Evolutionary conservation across 2,888 invertebrate genomes (phyloP).

Genomic region (Oligia fasciuncula): DNA sequence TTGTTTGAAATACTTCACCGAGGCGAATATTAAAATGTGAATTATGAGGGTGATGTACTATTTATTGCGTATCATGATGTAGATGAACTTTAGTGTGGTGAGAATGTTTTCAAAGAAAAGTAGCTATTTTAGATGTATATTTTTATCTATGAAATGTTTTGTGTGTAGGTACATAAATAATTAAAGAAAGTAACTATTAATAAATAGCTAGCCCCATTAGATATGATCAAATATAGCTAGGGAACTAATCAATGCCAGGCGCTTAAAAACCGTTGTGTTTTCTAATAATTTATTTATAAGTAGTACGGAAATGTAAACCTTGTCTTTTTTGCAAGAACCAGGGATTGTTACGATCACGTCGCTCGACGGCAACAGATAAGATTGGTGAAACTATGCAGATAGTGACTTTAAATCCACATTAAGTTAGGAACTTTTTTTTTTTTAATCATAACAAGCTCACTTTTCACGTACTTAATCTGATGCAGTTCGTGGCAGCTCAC

Average conservation of each 20-base stretch:
- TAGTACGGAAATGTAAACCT: background rate
- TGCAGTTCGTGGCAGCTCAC: background rate
- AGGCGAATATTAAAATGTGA: constrained; percentile 46
- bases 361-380: background rate
- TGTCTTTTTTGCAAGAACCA: background rate
- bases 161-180: background rate
- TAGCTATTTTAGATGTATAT: background rate
- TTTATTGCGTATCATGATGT: background rate
- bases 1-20: constrained; percentile 63
- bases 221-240: background rate
- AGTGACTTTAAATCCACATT: background rate
- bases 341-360: background rate
- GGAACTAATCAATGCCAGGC: background rate
- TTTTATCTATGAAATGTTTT: background rate
- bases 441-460: background rate
- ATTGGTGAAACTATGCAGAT: background rate
- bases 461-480: background rate
- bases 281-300: no score
- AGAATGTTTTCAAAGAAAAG: background rate
- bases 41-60: constrained; percentile 40
- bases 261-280: background rate
- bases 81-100: background rate
- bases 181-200: background rate
- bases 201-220: background rate
- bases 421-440: background rate